Base-by-base conservation (phyloP, 2,113 vertebrate species). In the Meleagris gallopavo region DNA sequence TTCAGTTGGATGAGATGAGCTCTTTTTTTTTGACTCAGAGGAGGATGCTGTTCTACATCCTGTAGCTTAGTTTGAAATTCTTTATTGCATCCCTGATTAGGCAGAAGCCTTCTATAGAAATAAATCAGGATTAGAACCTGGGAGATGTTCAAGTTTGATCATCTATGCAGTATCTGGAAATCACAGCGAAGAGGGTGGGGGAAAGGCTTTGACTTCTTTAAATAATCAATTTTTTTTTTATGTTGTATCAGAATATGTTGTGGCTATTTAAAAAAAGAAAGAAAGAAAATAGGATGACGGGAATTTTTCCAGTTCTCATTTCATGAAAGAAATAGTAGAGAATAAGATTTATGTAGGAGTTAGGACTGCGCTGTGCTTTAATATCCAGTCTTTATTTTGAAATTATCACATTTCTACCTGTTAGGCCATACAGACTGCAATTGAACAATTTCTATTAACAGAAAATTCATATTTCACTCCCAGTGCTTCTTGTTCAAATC, bases 181-280 rank as follows among this genome's bases (percentile, higher is more conserved):
- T 52, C 8, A 50, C 55, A 36, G 16, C 8, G 3, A 20, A 20
- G 6, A 1, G 0, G 0, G 6, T 14, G 8, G 5, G 36, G 10
- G 6, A 46, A 21, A 2, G 43, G 7, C 13, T 76, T 65, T 76
- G 14, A 18, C 27, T 76, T 76, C 55, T 81, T 55, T 65, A 32
- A 58, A n/a, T 21, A 46, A 86, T 7, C 36, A 50, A 36, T 5
- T 7, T 38, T 90, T 34, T 90, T 76, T 52, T 71, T 1, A 2
- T 5, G 1, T 3, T 5, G 16, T 55, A 81, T 57, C 61, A 81
- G 11, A 83, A 43, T 86, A 25, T 88, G 83, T 71, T 64, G 15
- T 78, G 21, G 1, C 64, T 88, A 38, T 71, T n/a, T 66, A 76
- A 80, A 71, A 19, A 16, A 29, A 66, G 15, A 4, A 50, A 20